Percentiles rank a stretch among this genome's conserved stretches.
Conservation (phyloP, 2,888 invertebrate species). For the Polietes domitor region DNA sequence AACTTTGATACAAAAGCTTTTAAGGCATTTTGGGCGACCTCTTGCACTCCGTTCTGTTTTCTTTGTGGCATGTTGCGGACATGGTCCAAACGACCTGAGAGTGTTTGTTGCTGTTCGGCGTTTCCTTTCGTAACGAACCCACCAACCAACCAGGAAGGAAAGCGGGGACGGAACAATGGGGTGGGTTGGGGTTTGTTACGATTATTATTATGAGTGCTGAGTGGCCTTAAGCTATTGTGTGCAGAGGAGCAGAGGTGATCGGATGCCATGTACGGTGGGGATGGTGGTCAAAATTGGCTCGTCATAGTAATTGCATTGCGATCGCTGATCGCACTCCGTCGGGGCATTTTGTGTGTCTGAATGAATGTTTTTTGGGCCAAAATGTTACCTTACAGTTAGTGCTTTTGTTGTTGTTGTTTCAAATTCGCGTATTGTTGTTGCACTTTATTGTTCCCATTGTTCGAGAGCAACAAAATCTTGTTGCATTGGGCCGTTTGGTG, state of each 20-base stretch:
- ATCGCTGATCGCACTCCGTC: slow-evolving; percentile 43
- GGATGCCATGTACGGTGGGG: not conserved
- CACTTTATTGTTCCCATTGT: not conserved
- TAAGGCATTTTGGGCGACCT: slow-evolving; percentile 43
- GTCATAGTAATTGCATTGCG: slow-evolving; percentile 60
- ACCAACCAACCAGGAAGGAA: not conserved
- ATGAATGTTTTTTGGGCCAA: not conserved
- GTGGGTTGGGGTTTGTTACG: not conserved
- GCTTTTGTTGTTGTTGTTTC: not conserved
- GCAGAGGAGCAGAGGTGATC: not conserved
- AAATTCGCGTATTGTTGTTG: not conserved
- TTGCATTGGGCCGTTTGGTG: not conserved
- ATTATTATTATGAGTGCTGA: slow-evolving; percentile 21
- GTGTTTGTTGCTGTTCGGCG: not conserved
- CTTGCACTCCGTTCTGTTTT: slow-evolving; percentile 39
- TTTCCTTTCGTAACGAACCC: not conserved
- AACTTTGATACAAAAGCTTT: slow-evolving; percentile 25
- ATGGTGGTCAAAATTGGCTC: slow-evolving; percentile 48
- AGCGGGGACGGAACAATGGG: not conserved
- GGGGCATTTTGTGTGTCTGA: not conserved
- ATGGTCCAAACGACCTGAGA: not conserved
- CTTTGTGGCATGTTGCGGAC: slow-evolving; percentile 22
- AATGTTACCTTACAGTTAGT: not conserved
- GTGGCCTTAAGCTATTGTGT: slow-evolving; percentile 11
- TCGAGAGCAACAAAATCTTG: not conserved